phyloP scores from a whole-genome alignment of 2,797 vertebrate species.

The Diplodus puntazzo region DNA sequence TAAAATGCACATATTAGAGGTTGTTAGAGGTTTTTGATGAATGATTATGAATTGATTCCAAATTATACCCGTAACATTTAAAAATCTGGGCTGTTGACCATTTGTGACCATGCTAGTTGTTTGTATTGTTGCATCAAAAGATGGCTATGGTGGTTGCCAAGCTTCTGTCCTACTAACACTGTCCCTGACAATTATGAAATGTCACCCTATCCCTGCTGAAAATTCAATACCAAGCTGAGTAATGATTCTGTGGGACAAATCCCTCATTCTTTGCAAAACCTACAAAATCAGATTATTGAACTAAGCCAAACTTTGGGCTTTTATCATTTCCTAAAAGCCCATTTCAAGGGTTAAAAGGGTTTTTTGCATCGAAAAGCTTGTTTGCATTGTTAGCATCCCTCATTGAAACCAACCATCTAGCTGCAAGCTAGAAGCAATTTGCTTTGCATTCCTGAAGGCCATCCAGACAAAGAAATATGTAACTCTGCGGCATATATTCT shows the following conservation, averaged over 20 bases:
- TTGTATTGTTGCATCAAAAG: constrained; percentile 6
- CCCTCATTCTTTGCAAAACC: constrained; percentile 20
- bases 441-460: constrained; percentile 26
- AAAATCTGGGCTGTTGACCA: background rate
- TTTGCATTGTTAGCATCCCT: constrained; percentile 26
- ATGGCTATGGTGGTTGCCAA: constrained; percentile 4
- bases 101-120: background rate
- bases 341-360: background rate
- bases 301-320: background rate
- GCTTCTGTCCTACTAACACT: constrained; percentile 22
- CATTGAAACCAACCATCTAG: constrained; percentile 30
- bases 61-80: background rate
- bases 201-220: background rate
- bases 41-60: background rate
- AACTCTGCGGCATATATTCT: constrained; percentile 25
- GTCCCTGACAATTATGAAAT: constrained; percentile 25
- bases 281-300: constrained; percentile 12
- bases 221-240: constrained; percentile 3
- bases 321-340: background rate
- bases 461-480: constrained; percentile 16
- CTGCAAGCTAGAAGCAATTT: constrained; percentile 33
- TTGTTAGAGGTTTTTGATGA: background rate
- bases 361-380: constrained; percentile 24
- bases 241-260: background rate
- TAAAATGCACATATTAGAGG: background rate